Evolutionary conservation across 2,888 invertebrate genomes (phyloP).

Genomic region (Anorthoa munda): DNA sequence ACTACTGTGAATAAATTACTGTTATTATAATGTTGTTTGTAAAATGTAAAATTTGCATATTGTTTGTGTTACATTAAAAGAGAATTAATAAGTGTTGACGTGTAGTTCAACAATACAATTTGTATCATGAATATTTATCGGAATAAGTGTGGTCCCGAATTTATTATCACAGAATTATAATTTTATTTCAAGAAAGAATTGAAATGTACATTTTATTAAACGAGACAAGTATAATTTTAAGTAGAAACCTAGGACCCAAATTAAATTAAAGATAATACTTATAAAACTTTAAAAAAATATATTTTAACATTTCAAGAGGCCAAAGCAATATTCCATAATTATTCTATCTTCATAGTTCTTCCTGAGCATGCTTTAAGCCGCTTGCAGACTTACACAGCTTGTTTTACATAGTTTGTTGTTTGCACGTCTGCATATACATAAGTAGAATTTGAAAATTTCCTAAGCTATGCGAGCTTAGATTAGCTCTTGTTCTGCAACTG

Average conservation of each 20-base stretch:
- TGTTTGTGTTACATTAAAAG: neutral
- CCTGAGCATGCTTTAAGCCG: neutral
- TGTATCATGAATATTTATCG: conserved; percentile 15
- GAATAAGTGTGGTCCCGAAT: neutral
- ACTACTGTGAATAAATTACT: neutral
- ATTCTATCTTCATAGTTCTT: neutral
- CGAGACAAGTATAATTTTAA: neutral
- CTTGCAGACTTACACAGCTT: too few relatives aligned
- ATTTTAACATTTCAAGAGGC: neutral
- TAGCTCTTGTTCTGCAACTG: too few relatives aligned
- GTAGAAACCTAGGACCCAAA: neutral
- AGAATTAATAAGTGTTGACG: conserved; percentile 4
- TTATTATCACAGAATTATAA: conserved; percentile 2
- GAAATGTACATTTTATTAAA: neutral
- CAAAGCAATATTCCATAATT: neutral
- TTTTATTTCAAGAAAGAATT: too few relatives aligned
- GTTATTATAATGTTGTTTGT: neutral
- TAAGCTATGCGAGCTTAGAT: too few relatives aligned
- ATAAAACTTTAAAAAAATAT: neutral
- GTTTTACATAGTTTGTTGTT: too few relatives aligned
- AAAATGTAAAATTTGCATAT: conserved; percentile 1
- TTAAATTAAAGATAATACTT: neutral
- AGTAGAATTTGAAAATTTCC: too few relatives aligned
- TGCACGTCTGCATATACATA: too few relatives aligned
- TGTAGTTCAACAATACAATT: conserved; percentile 5